Conservation (phyloP, 2,113 vertebrate species). For the Dicrurus megarhynchus region DNA sequence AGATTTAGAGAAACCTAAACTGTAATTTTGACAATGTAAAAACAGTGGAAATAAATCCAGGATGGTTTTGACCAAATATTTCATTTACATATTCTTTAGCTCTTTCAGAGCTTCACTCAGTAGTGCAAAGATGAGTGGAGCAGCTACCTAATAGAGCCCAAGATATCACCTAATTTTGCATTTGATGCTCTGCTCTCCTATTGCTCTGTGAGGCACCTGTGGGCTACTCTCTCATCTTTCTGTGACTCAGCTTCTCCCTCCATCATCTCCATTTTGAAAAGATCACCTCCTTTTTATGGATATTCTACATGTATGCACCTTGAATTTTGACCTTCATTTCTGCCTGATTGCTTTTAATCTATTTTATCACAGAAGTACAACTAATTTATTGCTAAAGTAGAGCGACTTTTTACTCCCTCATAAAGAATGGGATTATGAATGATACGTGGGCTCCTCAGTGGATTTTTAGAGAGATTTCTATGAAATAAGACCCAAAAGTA, state of each 20-base stretch:
- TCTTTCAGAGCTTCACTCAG: neutral
- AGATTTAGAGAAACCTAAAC: neutral
- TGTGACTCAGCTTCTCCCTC: neutral
- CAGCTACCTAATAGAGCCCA: neutral
- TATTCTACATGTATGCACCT: neutral
- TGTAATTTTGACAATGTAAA: neutral
- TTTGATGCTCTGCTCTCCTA: neutral
- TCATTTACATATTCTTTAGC: neutral
- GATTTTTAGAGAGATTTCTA: neutral
- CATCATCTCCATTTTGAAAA: neutral
- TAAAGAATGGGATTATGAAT: neutral
- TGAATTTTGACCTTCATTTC: neutral
- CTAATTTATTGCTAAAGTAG: neutral
- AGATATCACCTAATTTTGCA: neutral
- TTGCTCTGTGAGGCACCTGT: neutral
- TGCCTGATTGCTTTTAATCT: neutral
- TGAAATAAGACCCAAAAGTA: neutral
- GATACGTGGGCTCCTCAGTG: neutral
- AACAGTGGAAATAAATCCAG: neutral
- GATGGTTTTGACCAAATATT: neutral
- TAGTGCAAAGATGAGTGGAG: neutral
- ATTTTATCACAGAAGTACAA: neutral
- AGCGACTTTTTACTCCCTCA: neutral
- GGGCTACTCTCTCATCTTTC: neutral
- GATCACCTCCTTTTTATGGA: neutral